phyloP scores from a whole-genome alignment of 1,140 invertebrate species.

The Whitmania pigra region DNA sequence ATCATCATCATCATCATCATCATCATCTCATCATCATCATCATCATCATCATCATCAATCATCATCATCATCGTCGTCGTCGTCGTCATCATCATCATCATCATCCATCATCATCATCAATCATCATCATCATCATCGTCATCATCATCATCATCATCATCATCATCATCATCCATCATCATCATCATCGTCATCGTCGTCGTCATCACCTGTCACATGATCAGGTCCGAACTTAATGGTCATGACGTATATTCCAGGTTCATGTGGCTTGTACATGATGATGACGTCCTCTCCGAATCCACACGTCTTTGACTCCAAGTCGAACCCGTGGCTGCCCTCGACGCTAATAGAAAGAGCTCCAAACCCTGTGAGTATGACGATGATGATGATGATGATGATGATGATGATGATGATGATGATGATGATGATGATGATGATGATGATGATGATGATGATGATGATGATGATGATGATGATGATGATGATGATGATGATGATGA shows the following conservation, averaged over 20 bases:
- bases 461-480: too few relatives aligned
- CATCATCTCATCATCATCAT: not conserved
- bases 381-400: conserved; percentile 12
- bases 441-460: too few relatives aligned
- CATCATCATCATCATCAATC: not conserved
- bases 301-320: conserved; percentile 66
- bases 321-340: conserved; percentile 82
- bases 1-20: not conserved
- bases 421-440: conserved; percentile 9
- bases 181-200: not conserved
- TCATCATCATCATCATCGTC: not conserved
- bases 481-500: too few relatives aligned
- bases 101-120: too few relatives aligned
- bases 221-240: conserved; percentile 93
- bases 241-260: conserved; percentile 83
- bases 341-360: conserved; percentile 81
- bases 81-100: too few relatives aligned
- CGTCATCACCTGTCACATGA: conserved; percentile 59
- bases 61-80: too few relatives aligned
- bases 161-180: conserved; percentile 9
- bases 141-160: conserved; percentile 4
- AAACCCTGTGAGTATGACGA: conserved; percentile 52
- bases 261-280: conserved; percentile 74
- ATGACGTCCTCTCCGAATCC: conserved; percentile 50
- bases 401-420: conserved; percentile 11